Conservation (phyloP, 2,888 invertebrate species). For the Xanthorhoe spadicearia region DNA sequence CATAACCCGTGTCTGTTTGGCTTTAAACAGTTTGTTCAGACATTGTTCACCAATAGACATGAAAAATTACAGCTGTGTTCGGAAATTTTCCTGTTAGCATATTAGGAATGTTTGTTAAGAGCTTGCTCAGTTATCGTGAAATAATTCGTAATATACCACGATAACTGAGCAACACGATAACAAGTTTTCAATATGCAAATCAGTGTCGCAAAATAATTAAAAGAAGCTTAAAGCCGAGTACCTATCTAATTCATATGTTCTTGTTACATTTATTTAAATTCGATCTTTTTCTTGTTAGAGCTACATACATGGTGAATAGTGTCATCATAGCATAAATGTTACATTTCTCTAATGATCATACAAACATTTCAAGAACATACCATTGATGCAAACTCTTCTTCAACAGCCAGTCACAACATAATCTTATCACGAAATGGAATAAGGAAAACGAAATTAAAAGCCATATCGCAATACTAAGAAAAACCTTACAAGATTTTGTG, state of each 20-base stretch:
- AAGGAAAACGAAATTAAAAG: background rate
- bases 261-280: too few relatives aligned
- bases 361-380: background rate
- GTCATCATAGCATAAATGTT: background rate
- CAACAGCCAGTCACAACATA: background rate
- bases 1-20: conserved; percentile 20
- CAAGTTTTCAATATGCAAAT: too few relatives aligned
- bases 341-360: background rate
- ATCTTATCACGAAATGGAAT: background rate
- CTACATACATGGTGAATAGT: background rate
- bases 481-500: background rate
- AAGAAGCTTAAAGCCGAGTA: too few relatives aligned
- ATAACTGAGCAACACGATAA: too few relatives aligned
- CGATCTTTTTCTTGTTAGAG: too few relatives aligned
- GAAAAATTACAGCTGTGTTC: background rate
- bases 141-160: too few relatives aligned
- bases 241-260: too few relatives aligned
- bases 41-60: background rate
- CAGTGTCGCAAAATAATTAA: too few relatives aligned
- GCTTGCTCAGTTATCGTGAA: too few relatives aligned
- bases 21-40: conserved; percentile 12
- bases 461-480: background rate
- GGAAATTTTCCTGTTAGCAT: background rate
- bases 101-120: too few relatives aligned
- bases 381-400: background rate